These are phyloP conservation scores for Spodoptera littoralis DNA, from an alignment of 2,888 invertebrate genomes.

Conservation along the genomic window DNA sequence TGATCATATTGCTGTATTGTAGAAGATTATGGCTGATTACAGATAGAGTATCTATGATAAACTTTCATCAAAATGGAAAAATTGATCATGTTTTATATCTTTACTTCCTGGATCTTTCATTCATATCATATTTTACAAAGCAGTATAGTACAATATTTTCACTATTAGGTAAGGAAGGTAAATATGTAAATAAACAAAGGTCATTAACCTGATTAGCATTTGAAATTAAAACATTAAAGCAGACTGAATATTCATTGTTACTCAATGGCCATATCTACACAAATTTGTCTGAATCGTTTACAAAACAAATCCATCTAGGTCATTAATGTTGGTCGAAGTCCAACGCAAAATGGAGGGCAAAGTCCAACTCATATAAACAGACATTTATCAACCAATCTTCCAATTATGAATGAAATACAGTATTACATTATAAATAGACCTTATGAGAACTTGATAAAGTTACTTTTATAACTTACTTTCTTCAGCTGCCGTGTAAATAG, in stretches of 20 bases:
- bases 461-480: constrained; percentile 91
- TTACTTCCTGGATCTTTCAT: no score
- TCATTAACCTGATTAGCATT: no score
- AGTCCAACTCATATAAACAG: constrained; percentile 66
- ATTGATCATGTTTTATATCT: no score
- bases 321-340: constrained; percentile 43
- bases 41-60: no score
- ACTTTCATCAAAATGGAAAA: no score
- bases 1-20: no score
- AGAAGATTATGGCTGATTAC: no score
- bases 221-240: no score
- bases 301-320: constrained; percentile 44
- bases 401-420: constrained; percentile 41
- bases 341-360: constrained; percentile 63
- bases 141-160: no score
- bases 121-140: no score
- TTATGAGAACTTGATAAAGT: background rate
- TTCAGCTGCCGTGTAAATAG: constrained; percentile 96
- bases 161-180: no score
- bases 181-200: no score
- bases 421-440: background rate
- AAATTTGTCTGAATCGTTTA: constrained; percentile 54
- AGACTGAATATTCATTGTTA: background rate
- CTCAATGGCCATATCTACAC: constrained; percentile 1
- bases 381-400: constrained; percentile 19